Evolutionary conservation across 2,113 vertebrate species (phyloP).

Genomic region (Sporophila hypoxantha): DNA sequence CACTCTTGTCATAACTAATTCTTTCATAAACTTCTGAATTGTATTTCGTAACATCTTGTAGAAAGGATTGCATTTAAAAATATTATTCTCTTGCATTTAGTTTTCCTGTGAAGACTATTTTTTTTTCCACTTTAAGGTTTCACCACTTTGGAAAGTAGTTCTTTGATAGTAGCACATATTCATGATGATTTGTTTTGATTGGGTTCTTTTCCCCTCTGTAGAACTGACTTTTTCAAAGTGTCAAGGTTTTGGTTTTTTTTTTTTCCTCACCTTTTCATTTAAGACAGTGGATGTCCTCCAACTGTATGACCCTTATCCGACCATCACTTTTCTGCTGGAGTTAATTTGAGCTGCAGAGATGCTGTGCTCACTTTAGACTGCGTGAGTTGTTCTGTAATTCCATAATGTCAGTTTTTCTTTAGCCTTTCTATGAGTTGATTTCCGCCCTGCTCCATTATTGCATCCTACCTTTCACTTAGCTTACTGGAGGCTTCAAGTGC

Average conservation of each 20-base stretch:
- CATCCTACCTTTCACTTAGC: background rate
- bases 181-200: background rate
- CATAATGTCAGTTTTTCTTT: background rate
- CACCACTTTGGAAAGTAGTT: background rate
- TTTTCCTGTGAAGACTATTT: background rate
- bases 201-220: rapidly evolving
- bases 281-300: background rate
- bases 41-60: background rate
- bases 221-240: background rate
- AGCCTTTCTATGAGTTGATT: background rate
- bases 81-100: background rate
- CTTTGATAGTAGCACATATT: background rate
- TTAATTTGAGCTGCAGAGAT: background rate
- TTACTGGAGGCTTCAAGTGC: background rate
- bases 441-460: background rate
- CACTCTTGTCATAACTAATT: background rate
- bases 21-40: background rate
- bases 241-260: background rate
- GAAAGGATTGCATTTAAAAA: background rate
- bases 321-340: background rate
- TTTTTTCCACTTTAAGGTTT: background rate
- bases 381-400: background rate
- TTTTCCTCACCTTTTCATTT: background rate
- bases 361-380: background rate
- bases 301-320: background rate